These are phyloP conservation scores for Trachops cirrhosus DNA, from an alignment of 2,797 vertebrate genomes.

Conservation along the genomic window DNA sequence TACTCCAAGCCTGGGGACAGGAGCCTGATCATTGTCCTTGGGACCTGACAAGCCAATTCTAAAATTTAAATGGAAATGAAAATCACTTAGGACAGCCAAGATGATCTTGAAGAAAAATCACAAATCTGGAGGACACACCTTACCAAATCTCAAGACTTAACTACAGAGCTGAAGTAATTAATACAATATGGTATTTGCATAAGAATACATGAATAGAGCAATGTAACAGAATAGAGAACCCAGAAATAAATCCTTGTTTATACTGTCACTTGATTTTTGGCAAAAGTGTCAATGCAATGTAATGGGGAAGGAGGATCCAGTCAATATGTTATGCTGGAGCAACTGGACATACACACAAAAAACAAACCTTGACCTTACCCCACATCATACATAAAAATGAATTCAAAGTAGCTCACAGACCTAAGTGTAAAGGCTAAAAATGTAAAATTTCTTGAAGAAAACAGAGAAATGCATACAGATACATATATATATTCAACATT, in stretches of 20 bases:
- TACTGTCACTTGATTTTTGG: neutral
- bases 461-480: neutral
- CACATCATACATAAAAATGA: neutral
- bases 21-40: neutral
- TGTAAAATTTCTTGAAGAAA: neutral
- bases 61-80: neutral
- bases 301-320: neutral
- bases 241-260: neutral
- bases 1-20: neutral
- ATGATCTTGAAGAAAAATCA: neutral
- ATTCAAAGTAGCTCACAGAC: neutral
- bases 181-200: neutral
- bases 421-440: neutral
- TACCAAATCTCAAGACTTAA: neutral
- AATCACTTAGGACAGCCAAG: neutral
- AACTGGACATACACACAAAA: neutral
- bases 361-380: neutral
- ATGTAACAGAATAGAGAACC: neutral
- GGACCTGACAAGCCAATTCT: neutral
- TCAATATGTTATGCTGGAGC: neutral
- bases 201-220: neutral
- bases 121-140: neutral
- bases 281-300: neutral
- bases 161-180: neutral
- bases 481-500: neutral